Evolutionary conservation across 2,797 vertebrate genomes (phyloP), one percentile per base, ranked within the genome.

Genomic region (Amniataba percoides): DNA sequence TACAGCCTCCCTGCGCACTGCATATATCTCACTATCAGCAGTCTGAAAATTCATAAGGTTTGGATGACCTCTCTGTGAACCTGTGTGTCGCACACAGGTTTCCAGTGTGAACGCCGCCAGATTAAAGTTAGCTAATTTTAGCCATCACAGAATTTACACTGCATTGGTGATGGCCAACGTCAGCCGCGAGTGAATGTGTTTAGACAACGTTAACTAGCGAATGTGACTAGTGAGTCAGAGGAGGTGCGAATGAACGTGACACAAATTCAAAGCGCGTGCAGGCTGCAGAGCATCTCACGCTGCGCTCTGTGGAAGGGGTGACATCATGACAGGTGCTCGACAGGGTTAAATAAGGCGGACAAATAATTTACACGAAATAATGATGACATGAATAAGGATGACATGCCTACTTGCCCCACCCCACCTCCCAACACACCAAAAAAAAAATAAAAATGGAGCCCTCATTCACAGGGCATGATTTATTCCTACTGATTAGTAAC

Each of bases 351-450:
- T 67, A 76, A 67, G 21, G 62, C 2, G 2, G 71, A 59, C 52
- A 80, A 68, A 81, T 66, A 27, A 80, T 85, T 73, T 51, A 40
- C 51, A 39, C 66, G 25, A 63, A 80, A 70, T 79, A 49, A 80
- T 55, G n/a, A n/a, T n/a, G n/a, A n/a, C n/a, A n/a, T n/a, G n/a
- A n/a, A n/a, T 56, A n/a, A 18, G 53, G 23, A 46, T 53, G 72
- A 14, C 39, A 18, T 74, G 36, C 49, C 42, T 36, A 53, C 21
- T 63, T 27, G 34, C 73, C 70, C 70, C 73, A 23, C 31, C 21
- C 19, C 36, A 16, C 36, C n/a, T n/a, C n/a, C n/a, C n/a, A n/a
- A n/a, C n/a, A n/a, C n/a, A n/a, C n/a, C n/a, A n/a, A n/a, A n/a
- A n/a, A 49, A 60, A 71, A 71, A 70, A 23, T 5, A 43, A 27